phyloP scores from a whole-genome alignment of 2,797 vertebrate species.

The Garrulus glandarius region DNA sequence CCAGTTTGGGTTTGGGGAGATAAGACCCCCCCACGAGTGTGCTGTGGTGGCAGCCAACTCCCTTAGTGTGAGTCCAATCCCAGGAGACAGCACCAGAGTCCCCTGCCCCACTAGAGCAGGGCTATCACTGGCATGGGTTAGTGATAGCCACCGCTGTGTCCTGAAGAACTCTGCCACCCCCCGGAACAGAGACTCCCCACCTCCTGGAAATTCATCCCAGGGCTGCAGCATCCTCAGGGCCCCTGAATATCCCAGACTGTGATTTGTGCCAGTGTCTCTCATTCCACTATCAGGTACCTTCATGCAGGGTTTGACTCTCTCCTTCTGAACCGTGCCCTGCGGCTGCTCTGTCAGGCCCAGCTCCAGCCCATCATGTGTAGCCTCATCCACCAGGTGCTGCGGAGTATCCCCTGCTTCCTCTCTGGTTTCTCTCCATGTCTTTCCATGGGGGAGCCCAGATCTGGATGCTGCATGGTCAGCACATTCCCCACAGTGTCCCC shows the following conservation, averaged over 20 bases:
- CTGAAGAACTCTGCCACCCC: not conserved
- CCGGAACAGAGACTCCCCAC: not conserved
- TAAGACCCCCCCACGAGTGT: fast-evolving
- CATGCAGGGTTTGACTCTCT: not conserved
- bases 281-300: not conserved
- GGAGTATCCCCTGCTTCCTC: not conserved
- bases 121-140: fast-evolving
- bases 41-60: not conserved
- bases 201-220: not conserved
- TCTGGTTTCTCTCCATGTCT: not conserved
- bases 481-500: not conserved
- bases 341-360: not conserved
- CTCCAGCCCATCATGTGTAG: not conserved
- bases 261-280: not conserved
- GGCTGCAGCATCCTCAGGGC: not conserved
- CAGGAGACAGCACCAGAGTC: not conserved
- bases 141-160: not conserved
- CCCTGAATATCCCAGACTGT: not conserved
- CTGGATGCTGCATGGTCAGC: fast-evolving
- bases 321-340: not conserved
- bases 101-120: not conserved
- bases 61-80: fast-evolving
- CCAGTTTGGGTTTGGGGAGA: not conserved
- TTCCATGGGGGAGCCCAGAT: not conserved
- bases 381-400: not conserved